Conservation (phyloP, 2,113 vertebrate species). For the Laticauda laticaudata region DNA sequence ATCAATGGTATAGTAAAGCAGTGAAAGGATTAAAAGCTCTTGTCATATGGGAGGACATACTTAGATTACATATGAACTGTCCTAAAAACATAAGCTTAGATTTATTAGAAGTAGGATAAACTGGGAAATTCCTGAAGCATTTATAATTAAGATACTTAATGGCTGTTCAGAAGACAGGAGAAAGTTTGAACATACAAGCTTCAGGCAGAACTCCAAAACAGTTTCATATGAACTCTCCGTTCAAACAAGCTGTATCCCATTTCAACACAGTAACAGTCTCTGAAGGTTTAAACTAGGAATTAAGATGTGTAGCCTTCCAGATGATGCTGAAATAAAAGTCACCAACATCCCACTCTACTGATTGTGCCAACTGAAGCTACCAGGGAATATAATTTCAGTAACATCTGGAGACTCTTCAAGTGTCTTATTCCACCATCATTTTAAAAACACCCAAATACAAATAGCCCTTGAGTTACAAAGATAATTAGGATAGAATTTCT, state of each 20-base stretch:
- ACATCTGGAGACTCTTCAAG: not conserved
- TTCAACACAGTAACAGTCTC: not conserved
- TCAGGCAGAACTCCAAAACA: not conserved
- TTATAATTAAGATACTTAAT: constrained; percentile 21
- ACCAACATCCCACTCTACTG: not conserved
- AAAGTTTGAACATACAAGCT: not conserved
- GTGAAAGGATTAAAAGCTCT: constrained; percentile 33
- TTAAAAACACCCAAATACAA: not conserved
- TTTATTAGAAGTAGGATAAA: constrained; percentile 27
- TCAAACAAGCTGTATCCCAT: not conserved
- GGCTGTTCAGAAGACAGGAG: not conserved
- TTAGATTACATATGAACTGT: constrained; percentile 32
- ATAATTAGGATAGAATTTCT: not conserved
- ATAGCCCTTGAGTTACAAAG: not conserved
- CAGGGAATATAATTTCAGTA: not conserved
- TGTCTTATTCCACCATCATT: not conserved
- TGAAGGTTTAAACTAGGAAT: not conserved
- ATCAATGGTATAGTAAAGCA: constrained; percentile 36
- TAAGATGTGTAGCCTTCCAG: not conserved
- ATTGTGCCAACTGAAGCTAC: not conserved
- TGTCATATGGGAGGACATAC: constrained; percentile 37
- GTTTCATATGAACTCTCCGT: not conserved
- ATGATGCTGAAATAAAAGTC: not conserved
- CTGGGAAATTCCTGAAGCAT: constrained; percentile 19
- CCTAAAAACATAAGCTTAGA: constrained; percentile 4